phyloP scores from a whole-genome alignment of 2,888 invertebrate genomes.

The Drosophila flavopinicola region DNA sequence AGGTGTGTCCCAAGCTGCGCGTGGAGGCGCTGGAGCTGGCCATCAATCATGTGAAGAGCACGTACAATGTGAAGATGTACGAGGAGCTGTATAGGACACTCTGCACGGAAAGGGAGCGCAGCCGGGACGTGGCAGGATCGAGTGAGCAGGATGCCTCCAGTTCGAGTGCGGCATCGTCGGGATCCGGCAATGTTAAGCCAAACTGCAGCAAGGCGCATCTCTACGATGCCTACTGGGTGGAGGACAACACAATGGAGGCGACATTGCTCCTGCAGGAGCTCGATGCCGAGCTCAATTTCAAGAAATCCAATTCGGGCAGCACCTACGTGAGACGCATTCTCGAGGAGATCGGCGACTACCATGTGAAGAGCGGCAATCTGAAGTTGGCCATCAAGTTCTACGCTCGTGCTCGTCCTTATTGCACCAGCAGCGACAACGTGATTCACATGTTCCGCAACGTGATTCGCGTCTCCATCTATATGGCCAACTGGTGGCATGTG shows the following conservation, averaged over 20 bases:
- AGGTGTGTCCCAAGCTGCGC: slow-evolving; percentile 61
- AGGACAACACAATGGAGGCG: slow-evolving; percentile 64
- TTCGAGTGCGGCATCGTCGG: slow-evolving; percentile 8
- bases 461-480: slow-evolving; percentile 66
- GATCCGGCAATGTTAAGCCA: no score
- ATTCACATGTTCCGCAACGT: slow-evolving; percentile 63
- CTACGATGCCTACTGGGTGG: slow-evolving; percentile 63
- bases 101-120: slow-evolving; percentile 31
- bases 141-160: slow-evolving; percentile 15
- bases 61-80: slow-evolving; percentile 59
- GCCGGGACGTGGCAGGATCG: background rate
- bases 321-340: slow-evolving; percentile 59
- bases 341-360: slow-evolving; percentile 70
- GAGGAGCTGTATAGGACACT: slow-evolving; percentile 56
- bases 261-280: slow-evolving; percentile 62
- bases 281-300: slow-evolving; percentile 64
- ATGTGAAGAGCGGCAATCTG: slow-evolving; percentile 65
- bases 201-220: slow-evolving; percentile 11
- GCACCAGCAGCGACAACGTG: slow-evolving; percentile 65
- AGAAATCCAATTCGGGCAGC: slow-evolving; percentile 65
- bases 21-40: slow-evolving; percentile 60
- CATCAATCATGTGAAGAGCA: slow-evolving; percentile 60
- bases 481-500: slow-evolving; percentile 72
- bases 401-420: slow-evolving; percentile 59
- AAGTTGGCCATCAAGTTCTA: slow-evolving; percentile 63